phyloP scores from a whole-genome alignment of 1,140 invertebrate genomes.

The Tetragonula clypearis region DNA sequence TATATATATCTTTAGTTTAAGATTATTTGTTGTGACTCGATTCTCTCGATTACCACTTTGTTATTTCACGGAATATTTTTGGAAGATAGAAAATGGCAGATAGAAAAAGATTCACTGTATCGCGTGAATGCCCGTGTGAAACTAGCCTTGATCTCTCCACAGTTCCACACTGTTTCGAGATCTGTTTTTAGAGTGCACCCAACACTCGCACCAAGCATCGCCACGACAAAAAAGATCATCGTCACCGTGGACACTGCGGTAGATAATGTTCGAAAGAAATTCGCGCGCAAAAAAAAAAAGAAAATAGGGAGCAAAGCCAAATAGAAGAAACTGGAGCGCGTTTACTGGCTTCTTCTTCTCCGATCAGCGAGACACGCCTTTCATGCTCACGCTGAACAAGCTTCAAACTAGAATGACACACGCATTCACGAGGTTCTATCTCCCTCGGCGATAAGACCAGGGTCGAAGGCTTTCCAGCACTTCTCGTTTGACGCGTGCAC shows the following conservation, averaged over 20 bases:
- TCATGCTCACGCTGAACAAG: slow-evolving; percentile 44
- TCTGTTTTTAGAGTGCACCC: neutral
- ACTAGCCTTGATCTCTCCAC: neutral
- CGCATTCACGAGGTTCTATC: neutral
- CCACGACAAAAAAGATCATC: neutral
- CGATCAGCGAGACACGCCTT: slow-evolving; percentile 17
- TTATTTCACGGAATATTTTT: too few relatives aligned
- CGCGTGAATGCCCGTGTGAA: neutral
- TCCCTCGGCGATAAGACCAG: neutral
- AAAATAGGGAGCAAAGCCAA: neutral
- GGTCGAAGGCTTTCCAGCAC: neutral
- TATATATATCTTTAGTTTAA: too few relatives aligned
- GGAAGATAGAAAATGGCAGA: too few relatives aligned
- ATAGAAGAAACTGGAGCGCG: neutral
- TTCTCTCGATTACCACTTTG: too few relatives aligned
- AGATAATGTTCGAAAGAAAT: neutral
- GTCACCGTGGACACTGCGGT: slow-evolving; percentile 7
- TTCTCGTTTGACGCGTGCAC: slow-evolving; percentile 18
- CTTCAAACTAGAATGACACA: slow-evolving; percentile 16
- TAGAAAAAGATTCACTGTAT: too few relatives aligned
- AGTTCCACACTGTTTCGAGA: too few relatives aligned
- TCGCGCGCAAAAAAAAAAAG: neutral
- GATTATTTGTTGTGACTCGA: too few relatives aligned
- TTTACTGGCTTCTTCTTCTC: too few relatives aligned
- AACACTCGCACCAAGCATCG: neutral